These are phyloP conservation scores for Sinocyclocheilus rhinocerous DNA, from an alignment of 2,113 vertebrate species.

Conservation along the genomic window DNA sequence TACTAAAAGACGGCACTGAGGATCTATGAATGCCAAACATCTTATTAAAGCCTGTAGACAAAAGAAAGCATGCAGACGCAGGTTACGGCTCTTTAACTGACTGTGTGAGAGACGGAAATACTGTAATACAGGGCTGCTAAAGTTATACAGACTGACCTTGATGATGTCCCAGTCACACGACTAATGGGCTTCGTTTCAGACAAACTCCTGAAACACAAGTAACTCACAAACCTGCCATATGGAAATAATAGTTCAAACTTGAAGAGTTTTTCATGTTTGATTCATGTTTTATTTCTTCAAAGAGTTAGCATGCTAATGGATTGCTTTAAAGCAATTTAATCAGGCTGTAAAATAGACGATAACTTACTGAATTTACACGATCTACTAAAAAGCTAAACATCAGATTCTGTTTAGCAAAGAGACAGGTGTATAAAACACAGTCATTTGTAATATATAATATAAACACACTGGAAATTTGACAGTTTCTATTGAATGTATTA, in stretches of 20 bases:
- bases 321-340: background rate
- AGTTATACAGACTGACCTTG: slow-evolving; percentile 8
- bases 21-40: slow-evolving; percentile 50
- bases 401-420: background rate
- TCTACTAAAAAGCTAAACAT: background rate
- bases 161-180: background rate
- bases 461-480: background rate
- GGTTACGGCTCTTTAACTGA: background rate
- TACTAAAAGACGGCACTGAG: background rate
- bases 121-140: background rate
- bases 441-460: background rate
- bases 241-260: background rate
- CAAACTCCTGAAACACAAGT: background rate
- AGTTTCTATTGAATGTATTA: background rate
- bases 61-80: slow-evolving; percentile 21
- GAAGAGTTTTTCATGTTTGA: background rate
- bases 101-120: no score
- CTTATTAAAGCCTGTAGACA: slow-evolving; percentile 53
- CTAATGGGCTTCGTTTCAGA: background rate
- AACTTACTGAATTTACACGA: background rate
- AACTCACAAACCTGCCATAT: background rate
- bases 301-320: no score
- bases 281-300: background rate
- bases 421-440: no score
- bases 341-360: background rate